Percentiles rank a stretch among this genome's conserved stretches.
These are phyloP conservation scores for Rhea pennata DNA, from an alignment of 2,113 vertebrate genomes.

Conservation along the genomic window DNA sequence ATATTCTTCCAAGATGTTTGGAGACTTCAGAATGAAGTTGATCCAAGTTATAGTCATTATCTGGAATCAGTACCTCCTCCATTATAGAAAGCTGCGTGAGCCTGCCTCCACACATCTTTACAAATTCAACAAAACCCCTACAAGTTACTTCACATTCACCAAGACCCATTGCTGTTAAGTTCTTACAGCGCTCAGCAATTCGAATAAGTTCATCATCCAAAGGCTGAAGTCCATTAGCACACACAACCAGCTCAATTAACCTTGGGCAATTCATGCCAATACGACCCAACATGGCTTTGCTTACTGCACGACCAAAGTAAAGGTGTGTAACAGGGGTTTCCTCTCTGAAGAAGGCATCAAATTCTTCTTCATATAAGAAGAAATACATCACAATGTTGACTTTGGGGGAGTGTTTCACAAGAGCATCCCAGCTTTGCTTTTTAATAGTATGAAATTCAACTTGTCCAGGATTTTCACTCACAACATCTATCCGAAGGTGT, in stretches of 20 bases:
- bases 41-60: constrained; percentile 76
- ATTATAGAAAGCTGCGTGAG: constrained; percentile 81
- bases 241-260: constrained; percentile 80
- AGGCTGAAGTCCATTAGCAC: constrained; percentile 79
- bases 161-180: constrained; percentile 78
- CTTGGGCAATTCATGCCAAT: constrained; percentile 79
- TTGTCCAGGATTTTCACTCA: constrained; percentile 79
- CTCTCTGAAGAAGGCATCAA: constrained; percentile 81
- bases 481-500: constrained; percentile 79
- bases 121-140: constrained; percentile 79
- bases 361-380: constrained; percentile 80
- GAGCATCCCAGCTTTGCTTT: constrained; percentile 81
- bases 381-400: constrained; percentile 84
- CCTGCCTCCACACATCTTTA: constrained; percentile 81
- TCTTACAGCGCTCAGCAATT: constrained; percentile 76
- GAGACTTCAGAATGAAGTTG: constrained; percentile 78
- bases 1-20: constrained; percentile 79
- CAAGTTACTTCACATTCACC: constrained; percentile 81
- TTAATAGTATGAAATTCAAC: constrained; percentile 79
- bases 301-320: constrained; percentile 79
- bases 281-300: constrained; percentile 78
- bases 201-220: constrained; percentile 79
- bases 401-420: constrained; percentile 79
- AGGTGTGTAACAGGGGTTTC: constrained; percentile 80
- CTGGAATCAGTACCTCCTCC: constrained; percentile 82